Evolutionary conservation across 2,888 invertebrate species (phyloP), one percentile per base, ranked within the genome.

Genomic region (Clusia tigrina): DNA sequence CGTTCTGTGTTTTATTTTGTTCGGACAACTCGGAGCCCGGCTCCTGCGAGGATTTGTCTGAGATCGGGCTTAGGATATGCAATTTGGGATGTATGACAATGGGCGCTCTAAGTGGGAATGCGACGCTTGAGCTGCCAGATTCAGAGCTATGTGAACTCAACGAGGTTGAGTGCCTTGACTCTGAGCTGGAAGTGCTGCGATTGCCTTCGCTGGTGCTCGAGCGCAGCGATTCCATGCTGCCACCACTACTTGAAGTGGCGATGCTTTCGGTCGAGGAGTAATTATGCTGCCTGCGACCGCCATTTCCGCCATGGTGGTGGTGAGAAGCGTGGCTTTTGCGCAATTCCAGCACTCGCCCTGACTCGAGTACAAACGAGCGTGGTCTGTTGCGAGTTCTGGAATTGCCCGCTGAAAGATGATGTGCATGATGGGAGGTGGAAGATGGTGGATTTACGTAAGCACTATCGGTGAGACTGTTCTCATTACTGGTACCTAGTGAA

Each of bases 161-260:
- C 58, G 93, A 92, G 53, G 91, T 91, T 66, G 93, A 93, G 80
- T 91, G 91, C 56, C 91, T 88, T 80, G 93, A 93, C 78, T 93
- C 93, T 57, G 92, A 92, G 83, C 93, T 93, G 78, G 91, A 91
- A 62, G 92, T 93, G 78, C 93, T 94, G 72, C 93, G 86, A 78
- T 93, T 93, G 26, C 93, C 93, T 82, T 94, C 94, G 81, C 94
- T 94, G 62, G 93, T 93, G 81, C 92, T 93, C 83, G 93, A 93
- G 67, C 92, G 88, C 67, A 94, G 85, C 60, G 94, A 94, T 79
- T 94, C 94, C 90, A 94, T 91, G 81, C 94, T 94, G 51, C 92
- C 93, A 57, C 92, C 92, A 78, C 93, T 93, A 83, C 93, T 93
- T 77, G 92, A 93, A 6, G 92, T 93, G 32, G 92, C 92, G 89